Evolutionary conservation across 2,888 invertebrate genomes (phyloP), one percentile per base, ranked within the genome.

Genomic region (Boloria selene): DNA sequence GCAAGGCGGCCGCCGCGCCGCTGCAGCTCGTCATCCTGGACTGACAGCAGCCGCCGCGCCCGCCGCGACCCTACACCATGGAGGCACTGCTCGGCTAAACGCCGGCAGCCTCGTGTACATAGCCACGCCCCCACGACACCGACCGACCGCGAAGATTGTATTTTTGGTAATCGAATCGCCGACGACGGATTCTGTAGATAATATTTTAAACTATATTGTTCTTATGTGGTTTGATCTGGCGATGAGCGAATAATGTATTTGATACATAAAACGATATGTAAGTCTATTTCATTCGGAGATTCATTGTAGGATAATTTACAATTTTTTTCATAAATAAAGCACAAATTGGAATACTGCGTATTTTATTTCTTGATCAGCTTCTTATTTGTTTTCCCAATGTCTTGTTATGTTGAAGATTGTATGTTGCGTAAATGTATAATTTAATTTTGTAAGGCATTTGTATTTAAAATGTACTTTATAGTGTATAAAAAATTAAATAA

Each of bases 291-390:
- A 92, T 92, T 92, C 92, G 92, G 92, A 92, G 92, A 92, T 92
- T 92, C 92, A 92, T 91, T 92, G 93, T 93, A 93, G 93, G 92
- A 93, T 94, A 94, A 93, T 93, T 94, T 93, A 93, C 93, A 91
- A 93, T 93, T 94, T 93, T 94, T 94, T 94, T 93, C 93, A 93
- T 93, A 93, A 93, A 93, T 93, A 93, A 93, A 93, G 93, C 93
- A 93, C 93, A 93, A 93, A 93, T 92, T 83, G 89, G 90, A 90
- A 85, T 87, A 83, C 79, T 82, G 81, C 75, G 74, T 83, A 71
- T 85, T 90, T 90, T 79, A 85, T 87, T 88, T 84, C 18, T 64
- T 53, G 44, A 42, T 49, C 17, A n/a, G 7, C 18, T 44, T 55
- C 6, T 18, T 18, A 18, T 16, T 55, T 18, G 14, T 56, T 13